phyloP scores from a whole-genome alignment of 2,113 vertebrate genomes.

The Conger conger region DNA sequence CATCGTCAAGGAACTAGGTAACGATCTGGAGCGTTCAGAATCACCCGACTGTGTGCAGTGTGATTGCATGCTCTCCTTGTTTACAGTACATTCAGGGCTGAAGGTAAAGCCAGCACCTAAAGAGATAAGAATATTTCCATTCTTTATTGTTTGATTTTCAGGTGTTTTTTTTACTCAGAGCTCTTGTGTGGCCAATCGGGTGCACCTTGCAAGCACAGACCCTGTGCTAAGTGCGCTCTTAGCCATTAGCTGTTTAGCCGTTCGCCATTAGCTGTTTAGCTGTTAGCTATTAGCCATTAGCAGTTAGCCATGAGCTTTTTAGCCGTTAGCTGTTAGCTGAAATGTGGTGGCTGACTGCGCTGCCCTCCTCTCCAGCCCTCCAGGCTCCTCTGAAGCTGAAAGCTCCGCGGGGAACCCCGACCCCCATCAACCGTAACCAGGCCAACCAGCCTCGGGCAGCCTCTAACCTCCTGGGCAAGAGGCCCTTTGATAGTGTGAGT shows the following conservation, averaged over 20 bases:
- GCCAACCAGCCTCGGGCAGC: conserved; percentile 79
- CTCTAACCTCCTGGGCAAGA: conserved; percentile 80
- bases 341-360: neutral
- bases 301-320: neutral
- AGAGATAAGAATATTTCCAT: too few species aligned
- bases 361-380: conserved; percentile 65
- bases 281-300: too few species aligned
- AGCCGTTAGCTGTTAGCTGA: neutral
- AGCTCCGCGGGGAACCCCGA: conserved; percentile 83
- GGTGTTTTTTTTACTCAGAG: too few species aligned
- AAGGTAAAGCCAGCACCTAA: too few species aligned
- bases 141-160: too few species aligned
- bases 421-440: conserved; percentile 90
- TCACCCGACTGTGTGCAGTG: neutral
- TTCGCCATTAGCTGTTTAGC: too few species aligned
- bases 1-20: conserved; percentile 89
- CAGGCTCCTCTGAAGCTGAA: conserved; percentile 87
- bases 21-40: conserved; percentile 25
- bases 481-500: conserved; percentile 79
- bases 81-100: too few species aligned
- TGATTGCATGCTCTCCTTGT: too few species aligned
- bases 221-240: too few species aligned
- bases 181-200: too few species aligned
- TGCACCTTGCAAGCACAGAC: too few species aligned
- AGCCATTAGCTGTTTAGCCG: too few species aligned